phyloP scores from a whole-genome alignment of 2,113 vertebrate species.

The Tricholaema leucomelas region DNA sequence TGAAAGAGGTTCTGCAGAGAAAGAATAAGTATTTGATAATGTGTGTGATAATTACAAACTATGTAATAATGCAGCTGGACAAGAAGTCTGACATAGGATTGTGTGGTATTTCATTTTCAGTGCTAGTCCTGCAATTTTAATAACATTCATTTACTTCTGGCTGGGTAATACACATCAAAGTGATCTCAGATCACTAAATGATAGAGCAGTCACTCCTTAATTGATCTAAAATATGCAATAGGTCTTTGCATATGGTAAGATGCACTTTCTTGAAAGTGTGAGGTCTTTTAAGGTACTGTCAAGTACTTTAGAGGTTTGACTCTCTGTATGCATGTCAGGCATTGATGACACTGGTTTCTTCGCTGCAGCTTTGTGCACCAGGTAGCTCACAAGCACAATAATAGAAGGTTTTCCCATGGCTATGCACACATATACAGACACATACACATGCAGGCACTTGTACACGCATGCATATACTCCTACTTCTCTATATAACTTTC shows the following conservation, averaged over 20 bases:
- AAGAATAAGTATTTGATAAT: background rate
- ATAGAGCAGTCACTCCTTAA: background rate
- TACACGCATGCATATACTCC: fast-evolving
- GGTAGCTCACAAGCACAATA: background rate
- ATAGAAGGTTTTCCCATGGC: background rate
- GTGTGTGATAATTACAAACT: background rate
- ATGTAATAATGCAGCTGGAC: background rate
- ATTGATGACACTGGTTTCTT: background rate
- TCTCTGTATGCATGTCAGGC: background rate
- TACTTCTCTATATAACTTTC: background rate
- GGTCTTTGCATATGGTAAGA: background rate
- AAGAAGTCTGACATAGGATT: background rate
- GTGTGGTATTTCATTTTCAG: background rate
- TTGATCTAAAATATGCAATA: background rate
- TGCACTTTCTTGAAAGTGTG: background rate
- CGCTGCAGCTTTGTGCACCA: background rate
- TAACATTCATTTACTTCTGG: background rate
- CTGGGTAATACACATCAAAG: background rate
- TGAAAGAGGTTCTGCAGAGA: background rate
- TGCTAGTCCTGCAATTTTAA: slow-evolving; percentile 12
- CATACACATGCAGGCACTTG: background rate
- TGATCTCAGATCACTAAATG: background rate
- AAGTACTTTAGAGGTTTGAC: background rate
- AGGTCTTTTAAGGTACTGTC: background rate
- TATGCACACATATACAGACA: background rate